phyloP scores from a whole-genome alignment of 2,113 vertebrate species.

The Piprites chloris region DNA sequence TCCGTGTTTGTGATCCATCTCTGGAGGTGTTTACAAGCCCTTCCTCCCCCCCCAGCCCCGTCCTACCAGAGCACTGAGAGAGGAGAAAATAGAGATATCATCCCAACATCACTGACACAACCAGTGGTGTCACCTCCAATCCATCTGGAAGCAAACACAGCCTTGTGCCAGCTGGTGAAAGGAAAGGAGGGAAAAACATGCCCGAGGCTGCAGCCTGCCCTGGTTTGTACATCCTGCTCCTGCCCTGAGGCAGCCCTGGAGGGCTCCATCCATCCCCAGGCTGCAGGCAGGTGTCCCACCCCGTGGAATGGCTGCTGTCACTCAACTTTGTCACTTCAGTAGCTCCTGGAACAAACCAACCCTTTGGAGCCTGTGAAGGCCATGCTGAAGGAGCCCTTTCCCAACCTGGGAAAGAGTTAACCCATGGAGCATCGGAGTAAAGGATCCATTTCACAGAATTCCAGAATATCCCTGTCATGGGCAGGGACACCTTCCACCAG shows the following conservation, averaged over 20 bases:
- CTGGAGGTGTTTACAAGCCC: neutral
- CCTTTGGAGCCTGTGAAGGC: too few relatives aligned
- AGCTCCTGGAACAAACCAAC: too few relatives aligned
- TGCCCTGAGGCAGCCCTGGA: neutral
- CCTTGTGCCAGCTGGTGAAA: neutral
- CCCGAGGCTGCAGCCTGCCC: neutral
- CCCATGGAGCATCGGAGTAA: neutral
- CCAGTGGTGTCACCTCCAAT: neutral
- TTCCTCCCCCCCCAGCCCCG: neutral
- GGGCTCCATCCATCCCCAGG: accelerated
- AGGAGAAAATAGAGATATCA: neutral
- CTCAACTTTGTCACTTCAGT: too few relatives aligned
- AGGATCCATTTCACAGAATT: neutral
- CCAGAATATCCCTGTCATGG: neutral
- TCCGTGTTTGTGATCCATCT: neutral
- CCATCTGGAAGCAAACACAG: neutral
- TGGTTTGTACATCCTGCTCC: neutral
- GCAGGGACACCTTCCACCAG: neutral
- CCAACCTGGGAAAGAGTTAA: too few relatives aligned
- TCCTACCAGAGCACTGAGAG: neutral
- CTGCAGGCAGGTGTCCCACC: neutral
- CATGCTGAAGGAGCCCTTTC: too few relatives aligned
- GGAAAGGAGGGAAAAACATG: neutral
- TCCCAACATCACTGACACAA: neutral
- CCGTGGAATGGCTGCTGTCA: accelerated